Evolutionary conservation across 2,888 invertebrate species (phyloP), one percentile per base, ranked within the genome.

Genomic region (Cephus sareptanus): DNA sequence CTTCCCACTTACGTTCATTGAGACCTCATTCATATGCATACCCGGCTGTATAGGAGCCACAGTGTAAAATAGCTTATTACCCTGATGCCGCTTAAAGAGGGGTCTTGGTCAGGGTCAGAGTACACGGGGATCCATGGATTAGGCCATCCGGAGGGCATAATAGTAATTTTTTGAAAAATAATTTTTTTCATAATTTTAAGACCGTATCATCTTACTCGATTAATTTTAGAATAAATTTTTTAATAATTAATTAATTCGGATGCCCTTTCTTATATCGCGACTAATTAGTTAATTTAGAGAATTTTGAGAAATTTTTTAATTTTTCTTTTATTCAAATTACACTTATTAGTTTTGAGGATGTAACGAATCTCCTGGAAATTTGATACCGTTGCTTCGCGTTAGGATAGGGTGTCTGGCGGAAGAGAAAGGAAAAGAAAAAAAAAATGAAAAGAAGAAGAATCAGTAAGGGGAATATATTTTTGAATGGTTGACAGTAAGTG

Each of bases 1-100:
- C 71, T 33, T 34, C 12, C 71, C 33, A 23, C 33, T 31, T 71
- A 71, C 75, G 40, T 76, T 80, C 80, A 80, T 81, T 81, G 77
- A 80, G 77, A 77, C 74, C 81, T 79, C 80, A 81, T 81, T 81
- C 79, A 76, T 81, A 81, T 81, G 81, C 81, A 80, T 81, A 76
- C 80, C 76, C 73, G 56, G 80, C 73, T 74, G 81, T 77, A 77
- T 79, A 77, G 77, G 79, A 77, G 76, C 77, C 77, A 77, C 74
- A 76, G 40, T 15, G 71, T 71, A 31, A 71, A 71, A 71, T 71
- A 71, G 71, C 71, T 71, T 71, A 71, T 71, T 71, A 71, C 71
- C 71, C 56, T 23, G 56, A 56, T 23, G 56, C 6, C 23, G 40
- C 40, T 23, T 23, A 56, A 56, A 2, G 23, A 56, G 23, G 56